Evolutionary conservation across 1,140 invertebrate species (phyloP).

Genomic region (Ips nitidus): DNA sequence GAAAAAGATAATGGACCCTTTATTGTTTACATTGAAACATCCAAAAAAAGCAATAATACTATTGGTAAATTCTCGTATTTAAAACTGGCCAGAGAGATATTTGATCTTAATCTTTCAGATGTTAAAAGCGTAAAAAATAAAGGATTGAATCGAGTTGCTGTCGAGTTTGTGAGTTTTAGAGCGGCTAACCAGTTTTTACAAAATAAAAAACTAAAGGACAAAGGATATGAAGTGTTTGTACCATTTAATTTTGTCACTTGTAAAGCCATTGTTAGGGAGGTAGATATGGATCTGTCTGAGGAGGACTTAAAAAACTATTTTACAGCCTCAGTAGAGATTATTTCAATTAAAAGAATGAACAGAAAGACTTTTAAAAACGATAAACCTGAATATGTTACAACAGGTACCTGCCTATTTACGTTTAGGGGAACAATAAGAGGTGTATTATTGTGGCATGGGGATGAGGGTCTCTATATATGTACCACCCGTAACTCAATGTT

Average conservation of each 20-base stretch:
- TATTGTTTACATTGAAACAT: not conserved
- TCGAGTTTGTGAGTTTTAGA: slow-evolving; percentile 12
- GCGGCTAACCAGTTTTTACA: slow-evolving; percentile 16
- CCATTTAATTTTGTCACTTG: slow-evolving; percentile 24
- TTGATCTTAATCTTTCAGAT: no score
- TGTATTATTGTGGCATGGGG: not conserved
- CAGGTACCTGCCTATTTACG: no score
- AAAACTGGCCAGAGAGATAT: not conserved
- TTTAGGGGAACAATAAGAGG: not conserved
- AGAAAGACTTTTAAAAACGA: slow-evolving; percentile 11
- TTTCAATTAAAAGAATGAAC: slow-evolving; percentile 12
- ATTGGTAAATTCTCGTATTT: not conserved
- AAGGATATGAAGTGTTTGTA: slow-evolving; percentile 12
- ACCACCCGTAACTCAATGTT: no score
- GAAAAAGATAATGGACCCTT: not conserved
- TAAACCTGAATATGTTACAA: no score
- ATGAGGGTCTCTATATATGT: slow-evolving; percentile 4
- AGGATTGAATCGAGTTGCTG: slow-evolving; percentile 11
- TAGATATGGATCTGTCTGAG: slow-evolving; percentile 4
- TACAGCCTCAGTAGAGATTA: no score
- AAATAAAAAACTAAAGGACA: slow-evolving; percentile 12
- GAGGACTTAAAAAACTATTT: not conserved
- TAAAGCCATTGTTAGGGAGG: slow-evolving; percentile 23
- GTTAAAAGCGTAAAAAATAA: slow-evolving; percentile 3
- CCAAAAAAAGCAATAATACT: not conserved